Evolutionary conservation across 2,888 invertebrate species (phyloP), one percentile per base, ranked within the genome.

Genomic region (Scaptomyza flava): DNA sequence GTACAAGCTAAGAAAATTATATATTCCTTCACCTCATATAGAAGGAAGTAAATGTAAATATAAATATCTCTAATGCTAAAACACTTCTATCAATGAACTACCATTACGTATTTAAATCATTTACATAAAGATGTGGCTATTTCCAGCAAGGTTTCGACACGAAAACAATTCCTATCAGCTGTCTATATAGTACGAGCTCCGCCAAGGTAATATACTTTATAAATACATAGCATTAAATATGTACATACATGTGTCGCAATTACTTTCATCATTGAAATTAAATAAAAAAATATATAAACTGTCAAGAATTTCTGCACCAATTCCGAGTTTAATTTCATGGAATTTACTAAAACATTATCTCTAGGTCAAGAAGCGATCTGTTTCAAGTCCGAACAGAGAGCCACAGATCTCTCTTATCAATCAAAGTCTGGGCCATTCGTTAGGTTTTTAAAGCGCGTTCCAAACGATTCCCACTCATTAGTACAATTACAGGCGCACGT

Each of bases 311-410:
- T 84, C 88, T 84, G 84, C 84, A 84, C 88, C 83, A 87, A 82
- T 87, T 85, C 61, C 77, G 62, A 81, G 62, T 56, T 61, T 20
- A 46, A 56, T 61, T 72, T 33, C 12, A 36, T 57, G 43, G 9
- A 11, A 54, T 33, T 7, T 6, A 33, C 33, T 27, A 27, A 11
- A 5, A 30, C 63, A 67, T 61, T 65, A 41, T 66, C 79, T 90
- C 85, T 90, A 89, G 90, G 90, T 90, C 89, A 90, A 77, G 73
- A 75, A 78, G 83, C 76, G 72, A 83, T 77, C 73, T 33, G 78
- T 45, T 77, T 87, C 80, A 79, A 89, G 78, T 76, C 66, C 77
- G 67, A 54, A 42, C 31, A 8, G 20, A 75, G 52, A 45, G 43
- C 12, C 27, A 46, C 42, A 12, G 36, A 11, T 1, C 41, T 17